Conservation (phyloP, 2,113 vertebrate genomes). For the Thinocorus orbignyianus region DNA sequence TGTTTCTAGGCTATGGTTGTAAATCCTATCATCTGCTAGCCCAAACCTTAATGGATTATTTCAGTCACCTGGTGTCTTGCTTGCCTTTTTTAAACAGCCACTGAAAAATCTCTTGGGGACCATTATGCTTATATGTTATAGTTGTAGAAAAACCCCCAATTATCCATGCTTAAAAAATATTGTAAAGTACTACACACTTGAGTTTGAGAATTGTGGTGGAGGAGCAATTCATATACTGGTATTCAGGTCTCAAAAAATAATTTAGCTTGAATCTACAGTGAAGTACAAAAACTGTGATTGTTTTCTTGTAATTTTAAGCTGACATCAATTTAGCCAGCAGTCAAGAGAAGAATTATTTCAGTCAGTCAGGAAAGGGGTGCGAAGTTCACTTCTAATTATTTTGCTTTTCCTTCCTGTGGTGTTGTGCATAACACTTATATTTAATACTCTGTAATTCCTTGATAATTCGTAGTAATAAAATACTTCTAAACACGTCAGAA, state of each 20-base stretch:
- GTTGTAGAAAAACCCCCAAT: not conserved
- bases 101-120: not conserved
- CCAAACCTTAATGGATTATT: not conserved
- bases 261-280: not conserved
- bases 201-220: not conserved
- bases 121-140: not conserved
- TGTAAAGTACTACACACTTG: not conserved
- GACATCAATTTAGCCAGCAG: not conserved
- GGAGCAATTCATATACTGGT: not conserved
- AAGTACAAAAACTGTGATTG: not conserved
- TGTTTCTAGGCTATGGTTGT: not conserved
- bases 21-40: not conserved
- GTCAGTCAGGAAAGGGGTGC: not conserved
- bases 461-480: not conserved
- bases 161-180: not conserved
- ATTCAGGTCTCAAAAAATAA: not conserved
- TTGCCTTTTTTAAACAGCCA: not conserved
- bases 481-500: not conserved
- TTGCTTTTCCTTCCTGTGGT: not conserved
- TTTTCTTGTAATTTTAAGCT: not conserved
- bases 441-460: not conserved
- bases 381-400: not conserved
- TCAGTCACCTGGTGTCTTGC: not conserved
- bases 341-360: not conserved
- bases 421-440: not conserved